Percentiles rank a stretch among this genome's conserved stretches.
These are phyloP conservation scores for Mnemiopsis leidyi DNA, from an alignment of 37 sponge, comb jelly and placozoan genomes.

Conservation along the genomic window DNA sequence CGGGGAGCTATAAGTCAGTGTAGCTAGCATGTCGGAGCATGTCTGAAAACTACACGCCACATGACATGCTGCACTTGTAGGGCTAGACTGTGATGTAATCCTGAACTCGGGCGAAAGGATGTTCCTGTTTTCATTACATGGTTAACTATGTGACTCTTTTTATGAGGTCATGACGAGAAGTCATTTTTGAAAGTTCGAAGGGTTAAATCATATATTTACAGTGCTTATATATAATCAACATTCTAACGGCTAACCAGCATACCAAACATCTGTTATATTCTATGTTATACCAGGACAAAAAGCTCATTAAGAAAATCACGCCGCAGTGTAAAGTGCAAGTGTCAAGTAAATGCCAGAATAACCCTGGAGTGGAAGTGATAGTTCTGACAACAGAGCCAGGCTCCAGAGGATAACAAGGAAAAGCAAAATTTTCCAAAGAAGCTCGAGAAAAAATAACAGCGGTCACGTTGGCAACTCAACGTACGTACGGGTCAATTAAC, in stretches of 20 bases:
- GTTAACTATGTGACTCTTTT: too few relatives aligned
- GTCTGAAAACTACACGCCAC: not conserved
- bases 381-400: not conserved
- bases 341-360: not conserved
- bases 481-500: not conserved
- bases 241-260: not conserved
- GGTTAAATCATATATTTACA: not conserved
- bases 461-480: not conserved
- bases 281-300: too few relatives aligned
- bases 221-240: not conserved
- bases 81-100: too few relatives aligned
- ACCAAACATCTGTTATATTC: not conserved
- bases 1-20: not conserved
- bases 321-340: too few relatives aligned
- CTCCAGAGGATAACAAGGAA: not conserved
- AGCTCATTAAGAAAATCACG: too few relatives aligned
- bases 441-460: not conserved
- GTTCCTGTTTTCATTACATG: too few relatives aligned
- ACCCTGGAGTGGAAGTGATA: not conserved
- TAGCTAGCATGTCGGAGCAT: not conserved
- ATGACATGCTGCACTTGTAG: too few relatives aligned
- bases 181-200: not conserved
- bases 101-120: too few relatives aligned
- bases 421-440: not conserved
- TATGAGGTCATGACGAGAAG: not conserved